A percentile compares a stretch with the other conserved stretches of the same genome.
Evolutionary conservation across 1,140 invertebrate species (phyloP).

Genomic region (Philaenus spumarius): DNA sequence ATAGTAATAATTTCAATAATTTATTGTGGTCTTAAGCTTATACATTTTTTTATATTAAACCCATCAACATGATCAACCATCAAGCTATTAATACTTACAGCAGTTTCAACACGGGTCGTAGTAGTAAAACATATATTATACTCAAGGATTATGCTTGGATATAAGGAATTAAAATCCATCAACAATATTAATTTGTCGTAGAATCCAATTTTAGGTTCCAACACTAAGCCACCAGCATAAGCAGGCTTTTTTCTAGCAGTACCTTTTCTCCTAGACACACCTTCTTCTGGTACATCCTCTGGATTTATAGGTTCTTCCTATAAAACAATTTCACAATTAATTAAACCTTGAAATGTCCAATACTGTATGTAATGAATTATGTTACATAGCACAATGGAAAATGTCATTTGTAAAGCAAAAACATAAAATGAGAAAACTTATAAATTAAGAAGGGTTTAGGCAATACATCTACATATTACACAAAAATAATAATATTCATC

Average conservation of each 20-base stretch:
- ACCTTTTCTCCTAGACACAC: slow-evolving; percentile 6
- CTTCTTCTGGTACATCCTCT: slow-evolving; percentile 1
- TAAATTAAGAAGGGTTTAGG: too few species aligned
- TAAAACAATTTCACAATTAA: not conserved
- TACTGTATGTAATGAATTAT: too few species aligned
- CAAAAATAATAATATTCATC: too few species aligned
- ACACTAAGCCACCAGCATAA: slow-evolving; percentile 89
- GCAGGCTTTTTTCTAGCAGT: slow-evolving; percentile 66
- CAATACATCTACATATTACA: too few species aligned
- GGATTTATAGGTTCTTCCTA: slow-evolving; percentile 1
- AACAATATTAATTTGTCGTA: slow-evolving; percentile 93
- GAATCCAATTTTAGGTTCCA: slow-evolving; percentile 96
- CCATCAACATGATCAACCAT: too few species aligned
- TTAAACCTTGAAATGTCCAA: not conserved
- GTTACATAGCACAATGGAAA: too few species aligned
- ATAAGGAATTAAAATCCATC: slow-evolving; percentile 99
- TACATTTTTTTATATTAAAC: too few species aligned
- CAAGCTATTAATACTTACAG: too few species aligned
- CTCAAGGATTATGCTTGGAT: slow-evolving; percentile 99
- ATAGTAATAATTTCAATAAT: too few species aligned
- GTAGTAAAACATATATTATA: slow-evolving; percentile 99
- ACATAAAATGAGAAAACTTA: too few species aligned
- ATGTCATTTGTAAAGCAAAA: too few species aligned
- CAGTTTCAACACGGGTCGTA: slow-evolving; percentile 38
- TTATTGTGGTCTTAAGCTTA: too few species aligned